Base-by-base conservation (phyloP, 2,888 invertebrate genomes). In the Spialia ferax region DNA sequence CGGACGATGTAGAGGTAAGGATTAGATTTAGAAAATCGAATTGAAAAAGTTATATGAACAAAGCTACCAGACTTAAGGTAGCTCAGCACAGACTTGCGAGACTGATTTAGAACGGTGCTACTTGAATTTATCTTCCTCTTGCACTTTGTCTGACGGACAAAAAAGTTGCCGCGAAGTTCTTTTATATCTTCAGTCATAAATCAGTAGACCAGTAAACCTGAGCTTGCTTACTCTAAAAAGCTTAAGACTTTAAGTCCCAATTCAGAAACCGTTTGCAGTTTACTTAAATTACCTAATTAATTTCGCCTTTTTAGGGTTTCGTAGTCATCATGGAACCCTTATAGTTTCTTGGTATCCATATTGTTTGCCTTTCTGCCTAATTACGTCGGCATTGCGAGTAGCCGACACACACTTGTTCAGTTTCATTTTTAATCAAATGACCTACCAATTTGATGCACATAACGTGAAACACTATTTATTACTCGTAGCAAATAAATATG, bases 51-150 rank as follows among this genome's bases (percentile, higher is more conserved):
- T 42, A 15, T 4, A n/a, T 38, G n/a, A 38, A 38, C 38, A 4
- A 38, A 38, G 38, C 4, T n/a, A 5, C n/a, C 4, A 38, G n/a
- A 38, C n/a, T 38, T 38, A 3, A 38, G 18, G 18, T 15, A 45
- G 45, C 18, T 45, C 8, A 45, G 18, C 45, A 35, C 20, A 55
- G 35, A 20, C 20, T 56, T 18, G 20, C 35, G 13, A 56, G 32
- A 56, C 56, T 35, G 56, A 18, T 56, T 56, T 56, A 35, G 35
- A 35, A 10, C 56, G 13, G 20, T 35, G 35, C 32, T 35, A 35
- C 56, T 56, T 56, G 20, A 56, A 56, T 56, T 56, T 56, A 56
- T 56, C 32, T 56, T 56, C 20, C 35, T 56, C 56, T 20, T 56
- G 56, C 56, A 56, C 35, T 56, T 55, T 56, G 35, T 56, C 20